Evolutionary conservation across 2,888 invertebrate species (phyloP), one percentile per base, ranked within the genome.

Genomic region (Harpalus rufipes): DNA sequence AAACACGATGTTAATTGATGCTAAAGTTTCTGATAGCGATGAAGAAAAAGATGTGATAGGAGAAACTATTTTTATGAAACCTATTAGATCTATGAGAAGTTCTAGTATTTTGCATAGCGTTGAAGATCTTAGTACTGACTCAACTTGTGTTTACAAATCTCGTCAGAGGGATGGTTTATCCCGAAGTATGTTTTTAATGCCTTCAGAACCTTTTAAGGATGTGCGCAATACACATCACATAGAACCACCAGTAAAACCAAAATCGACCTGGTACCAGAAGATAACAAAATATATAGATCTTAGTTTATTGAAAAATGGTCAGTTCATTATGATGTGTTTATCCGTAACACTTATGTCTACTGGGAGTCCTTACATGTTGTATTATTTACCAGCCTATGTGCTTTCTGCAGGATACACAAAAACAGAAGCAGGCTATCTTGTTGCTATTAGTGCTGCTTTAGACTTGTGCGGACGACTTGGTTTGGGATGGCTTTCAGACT

Each of bases 281-380:
- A 89, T 91, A 44, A 87, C 89, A 1, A 89, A 93, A 87, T 95
- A 95, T 88, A 90, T 96, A 85, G 95, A 96, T 89, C 92, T 95
- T 7, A 94, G 94, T 0, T 91, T 96, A 1, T 90, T 96, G 41
- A 93, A 93, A 88, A 94, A 95, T 61, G 93, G 94, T 87, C 93
- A 94, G 4, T 96, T 96, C 88, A 94, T 95, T 6, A 91, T 95
- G 87, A 94, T 96, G 90, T 94, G 95, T 85, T 91, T 94, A 1
- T 95, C 96, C 0, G 95, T 96, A 8, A 94, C 94, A 0, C 92
- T 96, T 1, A 95, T 95, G 94, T 95, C 95, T 0, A 95, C 95
- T 21, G 96, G 96, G 10, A 95, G 95, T 3, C 96, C 96, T 0
- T 95, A 95, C 89, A 95, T 95, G 88, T 90, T 96, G 2, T 95